A percentile compares a stretch with the other conserved stretches of the same genome.
These are phyloP conservation scores for Halcyon chelicuti DNA, from an alignment of 2,797 vertebrate genomes.

Conservation along the genomic window DNA sequence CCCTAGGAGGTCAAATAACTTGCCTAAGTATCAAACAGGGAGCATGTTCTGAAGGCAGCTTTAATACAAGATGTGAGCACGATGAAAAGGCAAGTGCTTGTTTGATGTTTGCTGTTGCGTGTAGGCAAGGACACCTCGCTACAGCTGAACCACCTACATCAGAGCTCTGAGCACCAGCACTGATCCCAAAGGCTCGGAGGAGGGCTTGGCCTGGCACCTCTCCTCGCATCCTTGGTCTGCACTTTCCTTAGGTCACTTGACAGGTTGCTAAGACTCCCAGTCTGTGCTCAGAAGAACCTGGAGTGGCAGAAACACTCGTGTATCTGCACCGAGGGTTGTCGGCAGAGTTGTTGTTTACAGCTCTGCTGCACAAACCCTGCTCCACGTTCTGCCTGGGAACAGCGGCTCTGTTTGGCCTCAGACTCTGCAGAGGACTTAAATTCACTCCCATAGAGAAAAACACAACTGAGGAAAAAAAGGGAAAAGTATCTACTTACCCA, in stretches of 20 bases:
- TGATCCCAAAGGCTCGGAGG: neutral
- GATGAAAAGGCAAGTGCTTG: neutral
- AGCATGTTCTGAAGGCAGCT: neutral
- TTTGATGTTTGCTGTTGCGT: neutral
- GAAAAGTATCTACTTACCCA: neutral
- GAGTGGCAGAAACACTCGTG: neutral
- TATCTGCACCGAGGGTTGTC: neutral
- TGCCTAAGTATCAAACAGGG: neutral
- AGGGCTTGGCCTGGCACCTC: neutral
- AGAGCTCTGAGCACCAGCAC: neutral
- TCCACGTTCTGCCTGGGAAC: neutral
- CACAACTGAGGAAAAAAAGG: neutral
- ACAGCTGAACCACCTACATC: neutral
- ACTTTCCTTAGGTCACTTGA: neutral
- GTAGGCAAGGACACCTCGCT: neutral
- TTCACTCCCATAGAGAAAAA: neutral
- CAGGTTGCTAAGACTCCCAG: neutral
- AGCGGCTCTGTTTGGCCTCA: neutral
- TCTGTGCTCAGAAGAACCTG: neutral
- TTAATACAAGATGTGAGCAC: neutral
- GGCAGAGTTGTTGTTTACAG: neutral
- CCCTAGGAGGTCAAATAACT: neutral
- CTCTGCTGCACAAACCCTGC: neutral
- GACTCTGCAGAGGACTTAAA: neutral
- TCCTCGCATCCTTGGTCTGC: neutral